Base-by-base conservation (phyloP, 2,888 invertebrate genomes). In the Parapristionchus giblindavisi region DNA sequence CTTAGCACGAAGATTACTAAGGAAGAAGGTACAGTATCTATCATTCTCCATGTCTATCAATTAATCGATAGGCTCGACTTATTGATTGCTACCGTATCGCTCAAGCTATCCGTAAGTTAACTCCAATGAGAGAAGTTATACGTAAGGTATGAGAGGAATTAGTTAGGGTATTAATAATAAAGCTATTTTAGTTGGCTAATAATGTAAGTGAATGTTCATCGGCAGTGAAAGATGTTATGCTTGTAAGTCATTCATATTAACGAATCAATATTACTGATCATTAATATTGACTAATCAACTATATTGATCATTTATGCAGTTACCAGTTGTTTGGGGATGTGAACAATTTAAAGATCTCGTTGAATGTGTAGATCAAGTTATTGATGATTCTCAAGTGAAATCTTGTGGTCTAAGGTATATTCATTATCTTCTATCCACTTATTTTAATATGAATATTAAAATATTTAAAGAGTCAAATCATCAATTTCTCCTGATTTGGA, bases 81-180 rank as follows among this genome's bases (percentile, higher is more conserved):
- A 11, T 71, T 21, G 71, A 71, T 29, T 71, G 71, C 21, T 71
- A 71, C 58, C 71, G 71, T 40, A 71, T 71, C 27, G 71, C 71
- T 8, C 58, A 71, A 32, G 36, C 71, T 0, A 58, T 71, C 17
- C 38, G 58, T 17, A 34, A 38, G 38, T 40, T 71, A 40, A 34
- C 36, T n/a, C 36, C 36, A 8, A 68, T 68, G 68, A 51, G 40
- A 34, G 52, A 68, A 17, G 32, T 32, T n/a, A 48, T 65, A 11
- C 40, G 56, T 11, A 24, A 27, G 17, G 56, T 56, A 8, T 48
- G 24, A n/a, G 21, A 24, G 56, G 8, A 8, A 11, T 56, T 56
- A 17, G n/a, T 11, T 56, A 24, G 48, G n/a, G 24, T 21, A 17
- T 21, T 56, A 24, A 14, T 56, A 11, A 56, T 24, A 56, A n/a